Evolutionary conservation across 2,888 invertebrate species (phyloP), one percentile per base, ranked within the genome.

Genomic region (Epiperipatus broadwayi): DNA sequence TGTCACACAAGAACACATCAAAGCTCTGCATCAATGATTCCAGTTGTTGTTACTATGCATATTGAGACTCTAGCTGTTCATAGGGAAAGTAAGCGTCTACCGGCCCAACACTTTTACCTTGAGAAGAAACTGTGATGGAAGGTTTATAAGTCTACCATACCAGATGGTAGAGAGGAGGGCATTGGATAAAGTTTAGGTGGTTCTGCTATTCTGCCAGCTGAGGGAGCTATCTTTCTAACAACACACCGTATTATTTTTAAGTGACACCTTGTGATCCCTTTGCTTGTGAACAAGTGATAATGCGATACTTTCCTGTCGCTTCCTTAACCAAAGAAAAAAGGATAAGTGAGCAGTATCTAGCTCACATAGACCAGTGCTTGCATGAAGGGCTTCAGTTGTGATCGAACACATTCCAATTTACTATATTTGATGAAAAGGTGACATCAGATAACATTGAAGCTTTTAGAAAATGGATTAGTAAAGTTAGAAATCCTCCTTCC

Each of bases 231-330:
- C 37, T 95, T 91, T 63, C 73, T 97, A 43, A 91, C 93, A 38
- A 93, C 91, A 61, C 97, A 97, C 65, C 69, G 95, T 39, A 72
- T 97, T 43, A 75, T 95, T 28, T 97, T 95, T 65, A 83, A 83
- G 57, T 91, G 95, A 78, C 78, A 36, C 93, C 95, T 1, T 81
- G 84, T 50, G 93, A 95, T 66, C 85, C 89, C 3, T 78, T 84
- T 52, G 85, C 84, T n/a, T 85, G 85, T 57, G 91, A 93, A 54
- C 84, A 87, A 59, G 71, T 80, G 19, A 78, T 93, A 31, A 79
- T 89, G 16, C 72, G 93, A 14, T 75, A 84, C 35, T 87, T 93
- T 59, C 93, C 93, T 0, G 72, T 93, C 19, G 78, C 87, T 30
- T 81, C 89, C 1, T 58, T 95, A 48, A 84, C 85, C n/a, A 81